Percentiles rank a stretch among this genome's conserved stretches.
Conservation (phyloP, 2,888 invertebrate species). For the Brachyptera risi region DNA sequence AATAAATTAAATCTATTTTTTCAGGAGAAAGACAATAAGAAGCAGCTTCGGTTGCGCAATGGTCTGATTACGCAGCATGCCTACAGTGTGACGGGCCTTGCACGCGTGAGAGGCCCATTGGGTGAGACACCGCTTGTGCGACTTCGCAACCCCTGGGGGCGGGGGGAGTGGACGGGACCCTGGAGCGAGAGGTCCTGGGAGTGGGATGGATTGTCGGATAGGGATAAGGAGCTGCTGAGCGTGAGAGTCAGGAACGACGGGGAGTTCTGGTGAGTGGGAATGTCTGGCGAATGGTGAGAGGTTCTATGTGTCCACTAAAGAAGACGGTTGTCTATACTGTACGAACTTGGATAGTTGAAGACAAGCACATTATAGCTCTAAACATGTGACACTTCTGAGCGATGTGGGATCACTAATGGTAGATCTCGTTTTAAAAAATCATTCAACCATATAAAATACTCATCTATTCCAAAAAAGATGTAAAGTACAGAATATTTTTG, state of each 20-base stretch:
- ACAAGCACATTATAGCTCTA: too few relatives aligned
- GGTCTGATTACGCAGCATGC: constrained; percentile 65
- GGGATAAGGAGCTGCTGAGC: constrained; percentile 60
- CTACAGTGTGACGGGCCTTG: constrained; percentile 67
- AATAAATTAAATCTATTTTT: constrained; percentile 25
- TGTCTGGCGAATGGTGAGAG: too few relatives aligned
- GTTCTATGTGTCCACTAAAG: too few relatives aligned
- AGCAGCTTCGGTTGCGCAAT: constrained; percentile 54
- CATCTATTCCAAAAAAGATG: too few relatives aligned
- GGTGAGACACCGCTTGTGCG: constrained; percentile 58
- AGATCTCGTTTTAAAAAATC: too few relatives aligned
- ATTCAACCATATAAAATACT: too few relatives aligned
- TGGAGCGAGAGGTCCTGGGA: constrained; percentile 67
- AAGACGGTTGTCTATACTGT: too few relatives aligned
- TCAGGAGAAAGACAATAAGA: constrained; percentile 53
- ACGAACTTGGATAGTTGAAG: too few relatives aligned
- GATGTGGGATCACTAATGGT: too few relatives aligned
- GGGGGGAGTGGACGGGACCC: constrained; percentile 66
- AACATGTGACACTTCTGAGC: too few relatives aligned
- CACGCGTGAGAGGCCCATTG: constrained; percentile 57
- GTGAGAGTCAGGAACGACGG: constrained; percentile 61
- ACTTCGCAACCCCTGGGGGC: constrained; percentile 62
- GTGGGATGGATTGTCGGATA: constrained; percentile 61
- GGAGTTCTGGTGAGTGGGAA: constrained; percentile 59
- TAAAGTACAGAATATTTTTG: too few relatives aligned